Percentiles rank a stretch among this genome's conserved stretches.
Conservation (phyloP, 2,888 invertebrate species). For the Blastobasis lacticolella region DNA sequence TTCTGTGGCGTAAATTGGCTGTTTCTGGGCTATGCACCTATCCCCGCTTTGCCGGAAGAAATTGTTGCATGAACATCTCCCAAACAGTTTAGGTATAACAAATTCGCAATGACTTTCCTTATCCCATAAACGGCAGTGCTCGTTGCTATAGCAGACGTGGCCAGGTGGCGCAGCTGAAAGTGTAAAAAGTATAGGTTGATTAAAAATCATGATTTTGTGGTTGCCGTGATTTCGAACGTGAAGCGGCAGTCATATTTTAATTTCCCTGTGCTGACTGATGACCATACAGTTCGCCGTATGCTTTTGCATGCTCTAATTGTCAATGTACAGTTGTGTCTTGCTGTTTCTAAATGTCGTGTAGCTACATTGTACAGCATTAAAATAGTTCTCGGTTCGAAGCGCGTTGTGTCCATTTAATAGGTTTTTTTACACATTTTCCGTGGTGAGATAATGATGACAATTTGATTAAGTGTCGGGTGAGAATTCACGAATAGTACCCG, state of each 20-base stretch:
- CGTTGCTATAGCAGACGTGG: slow-evolving; percentile 91
- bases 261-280: slow-evolving; percentile 34
- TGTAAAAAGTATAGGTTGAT: slow-evolving; percentile 2
- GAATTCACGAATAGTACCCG: slow-evolving; percentile 40
- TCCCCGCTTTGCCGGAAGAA: slow-evolving; percentile 78
- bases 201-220: neutral
- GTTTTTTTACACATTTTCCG: too few species aligned
- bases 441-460: slow-evolving; percentile 17
- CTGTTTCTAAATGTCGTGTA: slow-evolving; percentile 18
- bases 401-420: too few species aligned
- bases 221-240: neutral
- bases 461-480: slow-evolving; percentile 39
- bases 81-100: slow-evolving; percentile 90
- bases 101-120: slow-evolving; percentile 90
- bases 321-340: slow-evolving; percentile 37
- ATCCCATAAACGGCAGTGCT: slow-evolving; percentile 90
- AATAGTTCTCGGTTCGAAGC: neutral
- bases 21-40: slow-evolving; percentile 70
- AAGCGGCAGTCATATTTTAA: slow-evolving; percentile 23
- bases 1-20: slow-evolving; percentile 45
- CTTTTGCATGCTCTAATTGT: slow-evolving; percentile 45
- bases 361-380: neutral
- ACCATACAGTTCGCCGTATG: slow-evolving; percentile 37
- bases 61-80: slow-evolving; percentile 87
- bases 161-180: slow-evolving; percentile 87